A percentile compares a stretch with the other conserved stretches of the same genome.
Conservation (phyloP, 1,140 invertebrate genomes). For the Patella vulgata region DNA sequence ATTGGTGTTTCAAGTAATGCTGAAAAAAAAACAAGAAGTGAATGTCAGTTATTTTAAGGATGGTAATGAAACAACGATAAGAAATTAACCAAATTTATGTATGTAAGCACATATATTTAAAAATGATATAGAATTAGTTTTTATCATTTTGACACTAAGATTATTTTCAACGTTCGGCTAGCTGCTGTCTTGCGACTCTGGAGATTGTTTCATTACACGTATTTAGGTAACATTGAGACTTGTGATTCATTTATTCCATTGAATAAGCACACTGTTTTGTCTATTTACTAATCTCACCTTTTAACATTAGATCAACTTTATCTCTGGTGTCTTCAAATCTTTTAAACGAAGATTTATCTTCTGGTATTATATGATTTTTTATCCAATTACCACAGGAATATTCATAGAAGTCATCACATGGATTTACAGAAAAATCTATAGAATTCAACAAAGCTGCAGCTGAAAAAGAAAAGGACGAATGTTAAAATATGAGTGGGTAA, state of each 20-base stretch:
- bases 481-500: background rate
- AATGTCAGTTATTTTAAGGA: too few relatives aligned
- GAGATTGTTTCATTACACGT: background rate
- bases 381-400: slow-evolving; percentile 93
- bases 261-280: too few relatives aligned
- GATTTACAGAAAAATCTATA: slow-evolving; percentile 83
- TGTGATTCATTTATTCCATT: too few relatives aligned
- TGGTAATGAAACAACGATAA: too few relatives aligned
- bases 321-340: slow-evolving; percentile 90
- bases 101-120: background rate
- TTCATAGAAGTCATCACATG: slow-evolving; percentile 90
- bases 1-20: slow-evolving; percentile 59
- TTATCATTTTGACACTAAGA: background rate
- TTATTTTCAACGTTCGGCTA: background rate
- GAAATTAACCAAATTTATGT: background rate
- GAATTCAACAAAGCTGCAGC: slow-evolving; percentile 85
- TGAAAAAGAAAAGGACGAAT: slow-evolving; percentile 59
- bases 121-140: background rate
- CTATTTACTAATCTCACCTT: slow-evolving; percentile 73
- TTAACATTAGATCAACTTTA: slow-evolving; percentile 82
- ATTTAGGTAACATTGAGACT: too few relatives aligned
- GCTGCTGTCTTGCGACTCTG: background rate
- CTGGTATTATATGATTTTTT: slow-evolving; percentile 86
- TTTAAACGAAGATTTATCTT: slow-evolving; percentile 85
- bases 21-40: slow-evolving; percentile 26